Percentiles rank a stretch among this genome's conserved stretches.
Evolutionary conservation across 1,140 invertebrate genomes (phyloP).

Genomic region (Trigoniulus corallinus): DNA sequence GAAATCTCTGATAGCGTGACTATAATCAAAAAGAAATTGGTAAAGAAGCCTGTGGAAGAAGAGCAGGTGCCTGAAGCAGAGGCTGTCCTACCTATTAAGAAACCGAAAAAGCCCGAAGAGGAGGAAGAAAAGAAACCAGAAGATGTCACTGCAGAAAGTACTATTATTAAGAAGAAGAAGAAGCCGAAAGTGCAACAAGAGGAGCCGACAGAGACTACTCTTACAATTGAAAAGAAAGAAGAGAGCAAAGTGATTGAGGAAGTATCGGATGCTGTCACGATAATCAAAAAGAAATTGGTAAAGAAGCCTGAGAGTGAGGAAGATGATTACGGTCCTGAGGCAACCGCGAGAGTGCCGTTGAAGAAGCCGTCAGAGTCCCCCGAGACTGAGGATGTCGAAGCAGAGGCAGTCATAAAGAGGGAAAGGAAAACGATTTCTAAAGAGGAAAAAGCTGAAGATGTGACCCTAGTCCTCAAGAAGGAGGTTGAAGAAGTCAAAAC

Average conservation of each 20-base stretch:
- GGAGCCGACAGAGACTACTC: not conserved
- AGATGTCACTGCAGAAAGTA: constrained; percentile 14
- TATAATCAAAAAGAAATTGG: constrained; percentile 5
- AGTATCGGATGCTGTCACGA: constrained; percentile 7
- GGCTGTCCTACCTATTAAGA: constrained; percentile 3
- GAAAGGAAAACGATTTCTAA: not conserved
- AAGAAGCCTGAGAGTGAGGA: constrained; percentile 32
- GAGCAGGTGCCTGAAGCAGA: not conserved
- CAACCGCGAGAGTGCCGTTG: not conserved
- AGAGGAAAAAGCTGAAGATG: constrained; percentile 8
- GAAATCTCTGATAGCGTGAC: constrained; percentile 9
- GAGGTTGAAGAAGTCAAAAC: constrained; percentile 19
- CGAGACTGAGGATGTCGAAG: constrained; percentile 11
- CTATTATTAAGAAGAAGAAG: constrained; percentile 5
- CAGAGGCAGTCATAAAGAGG: constrained; percentile 5
- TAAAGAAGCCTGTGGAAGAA: constrained; percentile 16
- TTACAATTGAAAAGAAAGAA: not conserved
- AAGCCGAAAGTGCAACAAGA: constrained; percentile 15
- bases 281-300: not conserved
- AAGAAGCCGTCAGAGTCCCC: constrained; percentile 6
- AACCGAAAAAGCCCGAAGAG: constrained; percentile 3
- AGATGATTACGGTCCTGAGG: constrained; percentile 20
- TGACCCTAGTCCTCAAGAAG: constrained; percentile 6
- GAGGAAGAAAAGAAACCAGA: constrained; percentile 15
- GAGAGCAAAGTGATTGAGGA: constrained; percentile 6